Evolutionary conservation across 2,113 vertebrate species (phyloP), one percentile per base, ranked within the genome.

Genomic region (Dissostichus mawsoni): DNA sequence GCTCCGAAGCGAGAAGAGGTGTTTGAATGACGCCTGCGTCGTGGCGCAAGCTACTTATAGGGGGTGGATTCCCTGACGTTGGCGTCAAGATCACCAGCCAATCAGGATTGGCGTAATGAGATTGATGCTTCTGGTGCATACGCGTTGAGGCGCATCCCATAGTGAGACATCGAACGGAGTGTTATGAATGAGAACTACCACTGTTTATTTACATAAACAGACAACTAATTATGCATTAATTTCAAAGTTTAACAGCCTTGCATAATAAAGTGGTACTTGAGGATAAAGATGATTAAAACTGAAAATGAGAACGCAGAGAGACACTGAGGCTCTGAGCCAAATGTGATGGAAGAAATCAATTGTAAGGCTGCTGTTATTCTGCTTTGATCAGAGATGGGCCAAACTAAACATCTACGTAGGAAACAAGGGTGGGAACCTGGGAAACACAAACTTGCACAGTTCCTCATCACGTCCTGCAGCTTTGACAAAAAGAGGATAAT

Each of bases 241-340:
- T 77, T 78, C 69, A 78, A 69, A 64, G 69, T 69, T 53, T 65
- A 80, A 75, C 58, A 69, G 70, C 58, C 82, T 47, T 8, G 55
- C 58, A 47, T 72, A 81, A 83, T 83, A 64, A 86, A 79, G 88
- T 53, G 70, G 44, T 77, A 82, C 82, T 80, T n/a, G 20, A 66
- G 73, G 69, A 83, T 78, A 65, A 78, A 74, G 76, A 85, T 84
- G 81, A 86, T 84, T 81, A 73, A 62, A 81, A 83, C 41, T 77
- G 76, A 80, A 82, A 84, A 82, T 56, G 72, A 80, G 72, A 61
- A 41, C 51, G 57, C 29, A 20, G 66, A 75, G 50, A 77, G 56
- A 71, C 8, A 9, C 17, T 0, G 11, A 53, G 57, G 78, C 69
- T 78, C 16, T 4, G 56, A 74, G 77, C 83, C 83, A 81, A 81